Evolutionary conservation across 2,113 vertebrate genomes (phyloP), one percentile per base, ranked within the genome.

Genomic region (Cisticola juncidis): DNA sequence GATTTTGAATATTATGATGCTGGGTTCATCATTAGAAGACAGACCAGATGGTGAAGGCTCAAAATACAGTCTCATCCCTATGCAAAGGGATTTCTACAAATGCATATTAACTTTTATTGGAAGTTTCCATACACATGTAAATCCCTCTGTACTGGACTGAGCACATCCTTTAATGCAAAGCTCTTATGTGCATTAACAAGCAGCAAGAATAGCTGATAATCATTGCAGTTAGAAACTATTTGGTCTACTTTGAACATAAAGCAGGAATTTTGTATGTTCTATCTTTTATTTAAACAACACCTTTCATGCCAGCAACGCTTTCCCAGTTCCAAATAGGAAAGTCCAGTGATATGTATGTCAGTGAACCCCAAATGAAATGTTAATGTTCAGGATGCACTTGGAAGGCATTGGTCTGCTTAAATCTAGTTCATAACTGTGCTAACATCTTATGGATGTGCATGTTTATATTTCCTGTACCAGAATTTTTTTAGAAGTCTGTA

Each of bases 41-140:
- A 93, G 88, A 93, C 14, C 94, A 97, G 95, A 96, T 96, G 94
- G 92, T 53, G 72, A 78, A 93, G 38, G 23, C 88, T 92, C 60
- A 76, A 81, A 81, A 64, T 73, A 61, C 1, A 81, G 60, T 72
- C 81, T 91, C 73, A 86, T 83, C 44, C 25, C 25, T 68, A 40
- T 61, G 80, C 79, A 95, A 33, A 90, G 62, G 29, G 84, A 94
- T 91, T 95, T 91, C 90, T 87, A 56, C 68, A 90, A 68, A 44
- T 70, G 78, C 81, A 83, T 87, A 86, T 73, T 92, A 94, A 56
- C 74, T 66, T 80, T 58, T 85, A 80, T 23, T 86, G 87, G 62
- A 95, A 91, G 54, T 88, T 95, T 90, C 60, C 81, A 81, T 22
- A 36, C 42, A 57, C 51, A n/a, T 48, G 68, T 80, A 94, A 97